Base-by-base conservation (phyloP, 2,113 vertebrate genomes). In the Syngnathoides biaculeatus region DNA sequence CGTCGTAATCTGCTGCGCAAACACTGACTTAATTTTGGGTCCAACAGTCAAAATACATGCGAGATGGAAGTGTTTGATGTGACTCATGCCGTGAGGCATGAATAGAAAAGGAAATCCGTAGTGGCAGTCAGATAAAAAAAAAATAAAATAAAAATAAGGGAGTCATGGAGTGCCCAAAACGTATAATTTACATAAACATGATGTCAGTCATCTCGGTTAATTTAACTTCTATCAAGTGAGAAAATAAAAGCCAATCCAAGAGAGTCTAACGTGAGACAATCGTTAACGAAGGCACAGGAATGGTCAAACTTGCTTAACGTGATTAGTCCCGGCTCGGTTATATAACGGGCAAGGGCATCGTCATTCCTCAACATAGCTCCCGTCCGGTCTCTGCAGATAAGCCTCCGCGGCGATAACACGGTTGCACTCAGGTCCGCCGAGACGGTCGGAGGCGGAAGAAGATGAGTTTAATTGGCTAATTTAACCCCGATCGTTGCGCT, bases 251-350 rank as follows among this genome's bases (percentile, higher is more conserved):
- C 61, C 56, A 10, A 50, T 0, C 12, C 15, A 12, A 50, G 30
- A 35, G 30, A 35, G 30, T 76, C 38, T 52, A 68, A 71, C 56
- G 19, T 48, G 15, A 68, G 59, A 71, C 71, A 75, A 65, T 14
- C 35, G 8, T 57, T 79, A 80, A 84, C 63, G 57, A 81, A 81
- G 55, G 70, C 53, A 15, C 40, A 67, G 67, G 57, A 50, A 66
- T 43, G 74, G 72, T 69, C 75, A 76, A 53, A 77, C 73, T 76
- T 84, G 42, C 48, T 22, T 15, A 5, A 69, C 80, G 60, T 53
- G 75, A 79, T 82, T 81, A 84, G 80, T 80, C 70, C 68, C 71
- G 68, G 24, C 71, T 38, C 1, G 45, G 64, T 88, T 85, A 86
- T 72, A 67, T 82, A 88, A 88, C 62, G 2, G 30, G 24, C n/a